These are phyloP conservation scores for Nycteola revayana DNA, from an alignment of 2,888 invertebrate genomes.

Conservation along the genomic window DNA sequence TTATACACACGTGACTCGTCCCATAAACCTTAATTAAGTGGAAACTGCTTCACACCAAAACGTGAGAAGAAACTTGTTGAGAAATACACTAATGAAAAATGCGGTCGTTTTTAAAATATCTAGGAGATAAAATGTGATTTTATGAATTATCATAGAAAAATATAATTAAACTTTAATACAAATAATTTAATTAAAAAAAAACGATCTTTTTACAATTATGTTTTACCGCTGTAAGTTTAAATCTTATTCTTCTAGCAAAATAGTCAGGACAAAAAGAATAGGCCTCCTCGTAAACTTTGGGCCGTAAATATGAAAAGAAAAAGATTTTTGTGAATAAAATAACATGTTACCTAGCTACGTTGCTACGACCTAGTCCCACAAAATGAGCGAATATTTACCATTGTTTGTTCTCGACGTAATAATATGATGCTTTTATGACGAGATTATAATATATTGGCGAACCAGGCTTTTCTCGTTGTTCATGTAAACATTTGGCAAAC, in stretches of 20 bases:
- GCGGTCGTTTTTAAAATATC: too few species aligned
- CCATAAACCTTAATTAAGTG: too few species aligned
- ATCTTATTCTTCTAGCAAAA: slow-evolving; percentile 32
- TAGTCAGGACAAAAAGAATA: slow-evolving; percentile 58
- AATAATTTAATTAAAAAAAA: too few species aligned
- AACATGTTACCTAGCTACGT: slow-evolving; percentile 39
- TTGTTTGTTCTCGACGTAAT: slow-evolving; percentile 5
- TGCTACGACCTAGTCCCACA: slow-evolving; percentile 1
- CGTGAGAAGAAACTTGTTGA: too few species aligned
- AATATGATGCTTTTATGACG: not conserved
- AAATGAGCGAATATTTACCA: slow-evolving; percentile 9
- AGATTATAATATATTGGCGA: not conserved
- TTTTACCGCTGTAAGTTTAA: slow-evolving; percentile 8
- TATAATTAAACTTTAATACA: too few species aligned
- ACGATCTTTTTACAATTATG: too few species aligned
- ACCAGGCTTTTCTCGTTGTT: not conserved
- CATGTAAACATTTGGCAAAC: too few species aligned
- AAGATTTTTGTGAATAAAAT: slow-evolving; percentile 55
- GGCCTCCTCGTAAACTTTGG: slow-evolving; percentile 65
- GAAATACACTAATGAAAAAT: too few species aligned
- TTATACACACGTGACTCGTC: too few species aligned
- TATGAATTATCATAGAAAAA: too few species aligned
- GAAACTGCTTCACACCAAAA: too few species aligned
- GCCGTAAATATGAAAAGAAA: slow-evolving; percentile 69
- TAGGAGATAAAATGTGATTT: too few species aligned